Evolutionary conservation across 2,113 vertebrate species (phyloP).

Genomic region (Atherinomorus stipes): DNA sequence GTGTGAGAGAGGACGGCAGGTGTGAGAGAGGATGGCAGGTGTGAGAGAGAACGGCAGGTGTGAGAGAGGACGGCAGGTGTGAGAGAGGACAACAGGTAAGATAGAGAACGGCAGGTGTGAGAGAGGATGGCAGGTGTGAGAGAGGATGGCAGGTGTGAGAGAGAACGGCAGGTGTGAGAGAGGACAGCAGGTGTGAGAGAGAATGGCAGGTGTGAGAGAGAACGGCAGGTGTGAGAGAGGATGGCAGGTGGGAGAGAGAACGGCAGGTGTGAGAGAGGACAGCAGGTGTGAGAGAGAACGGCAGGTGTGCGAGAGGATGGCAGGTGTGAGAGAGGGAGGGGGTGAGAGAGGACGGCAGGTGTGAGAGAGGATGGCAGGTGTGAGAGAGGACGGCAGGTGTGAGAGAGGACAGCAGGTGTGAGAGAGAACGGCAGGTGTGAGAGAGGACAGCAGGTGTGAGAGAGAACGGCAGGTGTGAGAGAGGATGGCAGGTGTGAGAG

Average conservation of each 20-base stretch:
- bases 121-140: conserved; percentile 30
- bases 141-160: conserved; percentile 4
- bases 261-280: conserved; percentile 23
- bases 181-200: too few relatives aligned
- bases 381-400: conserved; percentile 6
- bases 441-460: conserved; percentile 31
- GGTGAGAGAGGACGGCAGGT: too few relatives aligned
- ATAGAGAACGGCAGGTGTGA: conserved; percentile 17
- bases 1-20: conserved; percentile 28
- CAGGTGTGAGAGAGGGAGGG: conserved; percentile 39
- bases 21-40: conserved; percentile 23
- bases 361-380: conserved; percentile 26
- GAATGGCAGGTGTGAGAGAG: conserved; percentile 17
- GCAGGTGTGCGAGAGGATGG: conserved; percentile 2
- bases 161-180: conserved; percentile 29
- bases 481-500: conserved; percentile 28
- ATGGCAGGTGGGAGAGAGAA: conserved; percentile 16
- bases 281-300: too few relatives aligned
- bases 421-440: conserved; percentile 1
- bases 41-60: conserved; percentile 12
- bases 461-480: conserved; percentile 4
- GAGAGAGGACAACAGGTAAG: too few relatives aligned
- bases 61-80: conserved; percentile 28
- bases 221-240: conserved; percentile 24
- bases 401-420: conserved; percentile 31